Base-by-base conservation (phyloP, 2,888 invertebrate species). In the Catocala fraxini region DNA sequence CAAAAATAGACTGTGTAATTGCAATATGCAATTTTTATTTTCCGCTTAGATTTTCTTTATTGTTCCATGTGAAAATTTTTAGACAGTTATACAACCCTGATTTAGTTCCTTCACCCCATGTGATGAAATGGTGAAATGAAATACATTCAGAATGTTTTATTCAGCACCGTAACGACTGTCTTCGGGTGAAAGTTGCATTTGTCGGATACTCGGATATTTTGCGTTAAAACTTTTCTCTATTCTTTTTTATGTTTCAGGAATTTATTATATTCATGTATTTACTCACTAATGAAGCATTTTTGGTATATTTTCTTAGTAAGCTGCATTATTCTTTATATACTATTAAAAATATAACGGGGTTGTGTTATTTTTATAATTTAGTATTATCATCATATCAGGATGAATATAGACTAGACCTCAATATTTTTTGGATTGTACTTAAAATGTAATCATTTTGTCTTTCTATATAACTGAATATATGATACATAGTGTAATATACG, bases 121-220 rank as follows among this genome's bases (percentile, higher is more conserved):
- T 72, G 72, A 77, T 75, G 67, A 73, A 77, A 81, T 74, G 71
- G 74, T 73, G 66, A 75, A 73, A 71, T 71, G 68, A 74, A 80
- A 76, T 80, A 73, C 61, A 68, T 70, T 75, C 70, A 25, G 52
- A 56, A 78, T 82, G 77, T 77, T 76, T 78, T 81, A 81, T 82
- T 82, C 77, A 79, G 61, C 48, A 63, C 53, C 56, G 62, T 80
- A 73, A 79, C 65, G 72, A 75, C 62, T 57, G 68, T 71, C 68
- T 68, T 68, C 51, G 63, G 51, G 70, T 58, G 73, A 70, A 70
- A 77, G 75, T 70, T 74, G 71, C 78, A 73, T 69, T 73, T 67
- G 61, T 55, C 25, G 65, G 65, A 68, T 63, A 68, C 58, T 47
- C 11, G 46, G 63, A 67, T 65, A 66, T 71, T 73, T 68, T 75